phyloP scores from a whole-genome alignment of 2,113 vertebrate genomes.

The Megaptera novaeangliae region DNA sequence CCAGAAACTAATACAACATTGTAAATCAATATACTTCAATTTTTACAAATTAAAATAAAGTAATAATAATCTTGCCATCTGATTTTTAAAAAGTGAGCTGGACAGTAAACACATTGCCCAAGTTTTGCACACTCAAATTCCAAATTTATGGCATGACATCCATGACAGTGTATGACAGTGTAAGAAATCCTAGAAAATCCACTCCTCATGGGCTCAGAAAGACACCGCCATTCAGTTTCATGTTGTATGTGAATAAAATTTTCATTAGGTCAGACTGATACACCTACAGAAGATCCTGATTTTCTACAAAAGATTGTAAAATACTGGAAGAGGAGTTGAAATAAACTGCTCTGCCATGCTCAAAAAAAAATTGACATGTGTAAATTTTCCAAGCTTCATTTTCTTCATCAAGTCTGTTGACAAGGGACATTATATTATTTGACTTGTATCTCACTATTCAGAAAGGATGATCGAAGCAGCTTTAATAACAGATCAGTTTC shows the following conservation, averaged over 20 bases:
- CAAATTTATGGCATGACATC: neutral
- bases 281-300: neutral
- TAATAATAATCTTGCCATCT: neutral
- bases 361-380: neutral
- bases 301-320: neutral
- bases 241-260: neutral
- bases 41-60: neutral
- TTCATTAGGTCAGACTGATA: neutral
- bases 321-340: neutral
- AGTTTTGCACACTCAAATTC: neutral
- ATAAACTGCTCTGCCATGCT: neutral
- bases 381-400: conserved; percentile 30
- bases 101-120: neutral
- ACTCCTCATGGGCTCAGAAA: neutral
- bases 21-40: neutral
- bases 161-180: neutral
- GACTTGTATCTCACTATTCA: conserved; percentile 36
- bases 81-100: neutral
- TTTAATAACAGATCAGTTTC: conserved; percentile 51
- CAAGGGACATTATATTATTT: neutral
- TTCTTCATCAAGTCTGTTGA: conserved; percentile 32
- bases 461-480: neutral
- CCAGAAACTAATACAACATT: neutral
- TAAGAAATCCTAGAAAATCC: neutral
- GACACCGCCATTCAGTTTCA: neutral